phyloP scores from a whole-genome alignment of 2,888 invertebrate genomes.

The Heliconius charithonia region DNA sequence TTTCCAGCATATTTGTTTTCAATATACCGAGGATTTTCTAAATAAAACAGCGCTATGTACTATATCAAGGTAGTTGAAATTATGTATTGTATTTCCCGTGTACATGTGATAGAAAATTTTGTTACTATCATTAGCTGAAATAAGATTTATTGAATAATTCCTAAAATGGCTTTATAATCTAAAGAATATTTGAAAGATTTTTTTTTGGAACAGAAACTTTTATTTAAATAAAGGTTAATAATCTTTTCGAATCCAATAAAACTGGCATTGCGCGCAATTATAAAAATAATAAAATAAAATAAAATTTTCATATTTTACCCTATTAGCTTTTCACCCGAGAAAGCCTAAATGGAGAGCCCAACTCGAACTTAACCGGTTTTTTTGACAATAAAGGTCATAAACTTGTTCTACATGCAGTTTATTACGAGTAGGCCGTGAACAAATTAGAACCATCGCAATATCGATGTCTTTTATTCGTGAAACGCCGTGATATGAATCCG shows the following conservation, averaged over 20 bases:
- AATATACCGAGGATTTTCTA: constrained; percentile 20
- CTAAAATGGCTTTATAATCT: background rate
- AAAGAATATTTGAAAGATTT: background rate
- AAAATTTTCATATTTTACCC: no score
- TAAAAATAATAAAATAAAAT: no score
- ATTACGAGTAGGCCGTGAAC: constrained; percentile 12
- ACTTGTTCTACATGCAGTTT: constrained; percentile 18
- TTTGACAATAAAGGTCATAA: constrained; percentile 26
- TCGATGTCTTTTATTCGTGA: background rate
- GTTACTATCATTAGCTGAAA: background rate
- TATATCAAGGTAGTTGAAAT: background rate
- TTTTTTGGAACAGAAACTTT: no score
- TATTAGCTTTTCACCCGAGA: no score
- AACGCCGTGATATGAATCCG: no score
- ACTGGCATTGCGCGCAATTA: no score
- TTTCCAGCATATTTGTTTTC: constrained; percentile 20
- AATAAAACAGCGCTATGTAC: background rate
- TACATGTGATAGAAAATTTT: background rate
- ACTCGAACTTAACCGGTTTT: no score
- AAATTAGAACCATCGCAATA: background rate
- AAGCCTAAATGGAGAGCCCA: no score
- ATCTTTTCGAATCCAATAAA: no score
- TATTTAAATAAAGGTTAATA: no score
- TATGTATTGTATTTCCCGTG: constrained; percentile 22
- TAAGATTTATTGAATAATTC: background rate